These are phyloP conservation scores for Erpetoichthys calabaricus DNA, from an alignment of 2,797 vertebrate genomes.

Conservation along the genomic window DNA sequence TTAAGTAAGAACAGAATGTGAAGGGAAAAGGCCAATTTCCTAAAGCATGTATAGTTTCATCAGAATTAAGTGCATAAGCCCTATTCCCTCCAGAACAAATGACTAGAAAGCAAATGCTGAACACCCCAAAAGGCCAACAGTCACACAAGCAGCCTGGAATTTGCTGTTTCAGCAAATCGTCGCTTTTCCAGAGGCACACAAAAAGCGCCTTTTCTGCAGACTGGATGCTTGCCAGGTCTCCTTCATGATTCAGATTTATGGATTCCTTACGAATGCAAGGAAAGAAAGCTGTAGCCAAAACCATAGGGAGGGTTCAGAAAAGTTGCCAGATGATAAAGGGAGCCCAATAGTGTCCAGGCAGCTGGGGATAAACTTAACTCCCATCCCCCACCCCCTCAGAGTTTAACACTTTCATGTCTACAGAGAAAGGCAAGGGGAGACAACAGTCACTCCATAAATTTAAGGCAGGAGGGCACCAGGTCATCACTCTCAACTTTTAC, in stretches of 20 bases:
- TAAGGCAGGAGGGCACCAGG: no score
- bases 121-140: conserved; percentile 1
- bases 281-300: background rate
- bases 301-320: background rate
- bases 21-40: no score
- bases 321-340: background rate
- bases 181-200: no score
- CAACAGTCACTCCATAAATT: no score
- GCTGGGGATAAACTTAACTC: background rate
- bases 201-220: conserved; percentile 2
- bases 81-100: conserved; percentile 24
- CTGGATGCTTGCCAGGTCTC: conserved; percentile 15
- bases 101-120: conserved; percentile 25
- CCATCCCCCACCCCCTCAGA: no score
- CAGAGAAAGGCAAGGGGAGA: no score
- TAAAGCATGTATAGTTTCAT: no score
- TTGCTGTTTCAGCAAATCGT: conserved; percentile 33
- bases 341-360: background rate
- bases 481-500: no score
- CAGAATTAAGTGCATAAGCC: background rate
- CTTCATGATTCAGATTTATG: background rate
- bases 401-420: no score
- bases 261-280: no score
- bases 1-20: no score
- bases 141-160: conserved; percentile 26